Base-by-base conservation (phyloP, 2,113 vertebrate species). In the Urocitellus parryii region DNA sequence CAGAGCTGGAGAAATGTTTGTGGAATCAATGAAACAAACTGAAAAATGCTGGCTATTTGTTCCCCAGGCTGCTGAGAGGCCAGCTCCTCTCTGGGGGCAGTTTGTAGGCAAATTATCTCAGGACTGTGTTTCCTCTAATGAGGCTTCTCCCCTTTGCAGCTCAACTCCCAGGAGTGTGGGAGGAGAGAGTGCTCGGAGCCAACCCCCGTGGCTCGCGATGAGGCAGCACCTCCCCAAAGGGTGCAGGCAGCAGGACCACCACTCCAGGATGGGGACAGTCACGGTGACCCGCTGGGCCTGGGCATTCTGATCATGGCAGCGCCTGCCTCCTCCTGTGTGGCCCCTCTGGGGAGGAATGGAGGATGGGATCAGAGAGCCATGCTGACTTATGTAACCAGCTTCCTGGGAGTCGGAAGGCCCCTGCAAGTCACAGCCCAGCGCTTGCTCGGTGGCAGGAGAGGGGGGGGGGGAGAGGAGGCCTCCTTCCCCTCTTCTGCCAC, bases 381-480 rank as follows among this genome's bases (percentile, higher is more conserved):
- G 34, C 84, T 58, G 79, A 73, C 67, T 98, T 98, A 97, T n/a
- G 20, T 97, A 97, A 98, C 79, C 86, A 79, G 95, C 93, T 96
- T 93, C 87, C 92, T 95, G 48, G 22, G 93, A 95, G 96, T 93
- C 91, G 95, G 56, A 91, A 96, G 96, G 91, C 96, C 91, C 93
- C 73, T 42, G 93, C 93, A 22, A 65, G 91, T 95, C 91, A 86
- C 63, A 96, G 96, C 94, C 93, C 87, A 67, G 67, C 3, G 4
- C 82, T 85, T n/a, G 70, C 67, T 37, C 32, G 11, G 42, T 25
- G 80, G 72, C 70, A 68, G 70, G 34, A 37, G 90, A 56, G 73
- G 56, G 6, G 27, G 27, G 88, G 90, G 29, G 87, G 76, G 32
- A 29, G 65, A n/a, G 58, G 58, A 3, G 4, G 39, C 42, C 82